Evolutionary conservation across 2,888 invertebrate species (phyloP).

Genomic region (Oscheius sp.): DNA sequence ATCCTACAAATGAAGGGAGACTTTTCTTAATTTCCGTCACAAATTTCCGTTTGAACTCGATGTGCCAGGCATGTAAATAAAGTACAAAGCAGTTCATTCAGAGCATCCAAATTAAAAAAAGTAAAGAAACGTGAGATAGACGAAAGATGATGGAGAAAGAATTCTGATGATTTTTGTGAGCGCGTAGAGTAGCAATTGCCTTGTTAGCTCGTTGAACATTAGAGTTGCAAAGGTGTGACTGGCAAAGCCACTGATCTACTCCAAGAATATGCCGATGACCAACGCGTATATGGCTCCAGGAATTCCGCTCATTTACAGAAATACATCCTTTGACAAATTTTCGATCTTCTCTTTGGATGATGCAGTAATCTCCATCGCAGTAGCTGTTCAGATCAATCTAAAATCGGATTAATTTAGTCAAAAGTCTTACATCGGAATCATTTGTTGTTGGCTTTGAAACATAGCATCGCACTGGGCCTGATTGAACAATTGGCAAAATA

Average conservation of each 20-base stretch:
- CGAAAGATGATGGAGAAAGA: too few species aligned
- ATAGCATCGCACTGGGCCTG: constrained; percentile 51
- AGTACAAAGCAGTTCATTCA: background rate
- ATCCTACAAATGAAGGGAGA: constrained; percentile 5
- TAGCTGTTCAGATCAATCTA: constrained; percentile 45
- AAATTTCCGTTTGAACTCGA: background rate
- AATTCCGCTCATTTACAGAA: constrained; percentile 47
- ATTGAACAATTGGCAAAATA: constrained; percentile 43
- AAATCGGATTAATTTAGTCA: background rate
- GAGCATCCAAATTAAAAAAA: too few species aligned
- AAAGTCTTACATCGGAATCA: constrained; percentile 10
- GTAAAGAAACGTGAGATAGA: too few species aligned
- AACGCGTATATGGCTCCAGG: constrained; percentile 48
- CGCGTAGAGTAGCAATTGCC: background rate
- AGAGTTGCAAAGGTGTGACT: constrained; percentile 57
- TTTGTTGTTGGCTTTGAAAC: constrained; percentile 44
- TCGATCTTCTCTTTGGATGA: constrained; percentile 46
- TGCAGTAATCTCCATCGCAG: constrained; percentile 59
- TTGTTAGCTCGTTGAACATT: constrained; percentile 36
- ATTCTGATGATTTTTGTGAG: background rate
- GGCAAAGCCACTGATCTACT: constrained; percentile 60
- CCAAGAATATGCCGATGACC: constrained; percentile 59
- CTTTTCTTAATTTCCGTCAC: background rate
- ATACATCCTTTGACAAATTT: constrained; percentile 46
- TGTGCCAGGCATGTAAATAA: background rate